Base-by-base conservation (phyloP, 2,888 invertebrate species). In the Rosalia funebris region DNA sequence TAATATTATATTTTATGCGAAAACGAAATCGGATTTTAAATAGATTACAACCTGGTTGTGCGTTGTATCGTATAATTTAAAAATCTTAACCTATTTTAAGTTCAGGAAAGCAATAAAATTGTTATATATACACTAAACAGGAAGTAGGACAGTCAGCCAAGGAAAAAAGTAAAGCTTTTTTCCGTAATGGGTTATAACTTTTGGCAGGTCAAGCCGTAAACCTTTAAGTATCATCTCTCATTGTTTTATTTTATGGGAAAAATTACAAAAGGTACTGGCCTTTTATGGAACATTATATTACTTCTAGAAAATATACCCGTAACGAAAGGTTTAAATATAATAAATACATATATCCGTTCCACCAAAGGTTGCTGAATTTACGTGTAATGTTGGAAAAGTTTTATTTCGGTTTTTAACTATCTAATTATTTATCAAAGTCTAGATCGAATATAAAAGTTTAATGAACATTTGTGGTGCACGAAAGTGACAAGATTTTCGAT, bases 171-270 rank as follows among this genome's bases (percentile, higher is more conserved):
- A 19, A 42, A 57, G 60, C 55, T 62, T 55, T 52, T 56, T 58
- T 50, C 46, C 41, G 56, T 59, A 52, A 60, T 57, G 62, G 62
- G 66, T 66, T 62, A 59, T 66, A 66, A 66, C 60, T 47, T 66
- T 66, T 66, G 63, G 66, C 66, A 60, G 66, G 66, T 64, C 63
- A 58, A 63, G 63, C 64, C 66, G 63, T 66, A 66, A 66, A 66
- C 62, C 60, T 62, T 48, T 54, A 57, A 64, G 62, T 50, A 45
- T 50, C 55, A 48, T 47, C 42, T 47, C 42, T 42, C 55, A 56
- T 57, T 66, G 62, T 66, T 63, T 62, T 63, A 59, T 63, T 66
- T 62, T 62, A 55, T 59, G 61, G 57, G 60, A 60, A 34, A 60
- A 52, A 57, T 60, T 46, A 62, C 60, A 62, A 60, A 65, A 60